Evolutionary conservation across 2,888 invertebrate genomes (phyloP), one percentile per base, ranked within the genome.

Genomic region (Tridacna crocea): DNA sequence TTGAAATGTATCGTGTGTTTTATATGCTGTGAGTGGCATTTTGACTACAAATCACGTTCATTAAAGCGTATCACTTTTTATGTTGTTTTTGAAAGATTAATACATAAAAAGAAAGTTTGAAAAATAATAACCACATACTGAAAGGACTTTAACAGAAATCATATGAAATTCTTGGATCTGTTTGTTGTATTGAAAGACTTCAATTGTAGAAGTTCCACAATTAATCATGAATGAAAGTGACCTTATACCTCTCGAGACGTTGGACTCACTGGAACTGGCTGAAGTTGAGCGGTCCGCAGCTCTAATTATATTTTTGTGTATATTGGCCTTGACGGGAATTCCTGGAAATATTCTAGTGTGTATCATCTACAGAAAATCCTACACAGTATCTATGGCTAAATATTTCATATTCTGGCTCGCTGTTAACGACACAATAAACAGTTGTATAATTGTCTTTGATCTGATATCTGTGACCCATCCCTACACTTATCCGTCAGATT

Each of bases 351-450:
- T 72, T 12, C 27, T 85, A 0, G 80, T 85, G 12, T 78, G 77
- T 36, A 68, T 77, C 10, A 70, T 75, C 11, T 79, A 82, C 75
- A 47, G 79, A 60, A 24, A 70, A 11, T 51, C 61, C n/a, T 82
- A 80, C 51, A 73, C 26, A n/a, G 58, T 36, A 0, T 85, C 85
- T 10, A 80, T 72, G 72, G 80, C 85, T 3, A 60, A 75, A 17
- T 77, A 82, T 27, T 85, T 85, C 48, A 75, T 85, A 55, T 72
- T 83, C 60, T 83, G 83, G 79, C 70, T 86, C 0, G 83, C 83
- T 0, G 68, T 86, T 36, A 77, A 83, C n/a, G 86, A 86, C 66
- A 72, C 77, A 17, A 66, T 79, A 17, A 83, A 77, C 47, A 83
- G 86, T 47, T 73, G 66, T 75, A 55, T 83, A 10, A 61, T 83